Conservation (phyloP, 2,888 invertebrate genomes). For the Holacanthella duospinosa region DNA sequence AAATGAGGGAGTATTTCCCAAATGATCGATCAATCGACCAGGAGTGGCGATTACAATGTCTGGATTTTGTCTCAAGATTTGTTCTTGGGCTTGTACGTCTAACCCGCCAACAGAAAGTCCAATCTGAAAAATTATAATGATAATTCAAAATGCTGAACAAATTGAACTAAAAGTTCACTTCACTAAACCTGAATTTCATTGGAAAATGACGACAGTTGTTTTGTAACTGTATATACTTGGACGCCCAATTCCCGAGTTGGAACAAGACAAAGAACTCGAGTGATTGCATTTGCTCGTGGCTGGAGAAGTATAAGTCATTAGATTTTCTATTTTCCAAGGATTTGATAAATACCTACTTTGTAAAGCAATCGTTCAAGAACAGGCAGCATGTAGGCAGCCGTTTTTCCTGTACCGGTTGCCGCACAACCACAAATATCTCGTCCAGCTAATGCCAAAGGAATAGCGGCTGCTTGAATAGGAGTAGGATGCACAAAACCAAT, state of each 20-base stretch:
- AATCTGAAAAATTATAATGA: slow-evolving; percentile 46
- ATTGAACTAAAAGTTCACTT: background rate
- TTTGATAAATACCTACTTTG: slow-evolving; percentile 54
- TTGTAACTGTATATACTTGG: slow-evolving; percentile 90
- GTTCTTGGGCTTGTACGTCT: slow-evolving; percentile 70
- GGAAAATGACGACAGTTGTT: slow-evolving; percentile 80
- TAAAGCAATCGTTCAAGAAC: slow-evolving; percentile 86
- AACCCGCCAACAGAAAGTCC: slow-evolving; percentile 79
- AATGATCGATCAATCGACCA: slow-evolving; percentile 92
- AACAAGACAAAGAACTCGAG: slow-evolving; percentile 81
- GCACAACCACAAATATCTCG: slow-evolving; percentile 97
- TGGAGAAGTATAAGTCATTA: slow-evolving; percentile 7
- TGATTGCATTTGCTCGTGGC: slow-evolving; percentile 45
- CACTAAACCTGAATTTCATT: slow-evolving; percentile 41
- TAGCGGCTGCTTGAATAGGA: slow-evolving; percentile 89
- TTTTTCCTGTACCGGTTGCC: slow-evolving; percentile 96
- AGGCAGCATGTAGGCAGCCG: slow-evolving; percentile 96
- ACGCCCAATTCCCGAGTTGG: slow-evolving; percentile 96
- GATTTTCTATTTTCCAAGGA: background rate
- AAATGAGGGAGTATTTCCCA: slow-evolving; percentile 89
- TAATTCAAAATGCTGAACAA: background rate
- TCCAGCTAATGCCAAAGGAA: slow-evolving; percentile 84
- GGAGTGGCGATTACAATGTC: slow-evolving; percentile 98
- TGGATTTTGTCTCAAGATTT: slow-evolving; percentile 73
- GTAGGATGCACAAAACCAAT: slow-evolving; percentile 90